phyloP scores from a whole-genome alignment of 1,140 invertebrate species.

The Ceratina japonica region DNA sequence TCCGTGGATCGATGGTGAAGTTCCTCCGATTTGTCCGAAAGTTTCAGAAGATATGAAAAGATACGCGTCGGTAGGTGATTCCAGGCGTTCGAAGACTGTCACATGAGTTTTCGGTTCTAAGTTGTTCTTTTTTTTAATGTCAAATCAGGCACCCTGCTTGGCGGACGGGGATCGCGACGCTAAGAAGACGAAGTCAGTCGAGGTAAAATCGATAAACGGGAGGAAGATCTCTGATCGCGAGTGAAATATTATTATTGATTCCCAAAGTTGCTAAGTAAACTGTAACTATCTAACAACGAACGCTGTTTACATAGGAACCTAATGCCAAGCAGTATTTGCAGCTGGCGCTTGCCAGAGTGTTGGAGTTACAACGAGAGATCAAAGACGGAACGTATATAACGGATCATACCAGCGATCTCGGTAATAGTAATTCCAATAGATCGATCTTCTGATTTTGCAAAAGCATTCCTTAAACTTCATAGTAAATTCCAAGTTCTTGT shows the following conservation, averaged over 20 bases:
- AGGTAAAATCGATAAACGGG: conserved; percentile 12
- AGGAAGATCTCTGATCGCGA: neutral
- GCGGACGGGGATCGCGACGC: conserved; percentile 19
- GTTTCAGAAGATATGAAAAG: conserved; percentile 42
- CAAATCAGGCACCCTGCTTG: conserved; percentile 51
- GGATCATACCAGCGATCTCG: conserved; percentile 69
- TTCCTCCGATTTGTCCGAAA: neutral
- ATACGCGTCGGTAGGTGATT: conserved; percentile 54
- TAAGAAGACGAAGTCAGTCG: conserved; percentile 36
- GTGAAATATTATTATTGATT: neutral
- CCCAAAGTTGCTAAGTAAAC: neutral
- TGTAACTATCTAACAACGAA: neutral
- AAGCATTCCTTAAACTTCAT: neutral
- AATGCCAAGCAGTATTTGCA: conserved; percentile 72
- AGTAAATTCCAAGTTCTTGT: too few species aligned
- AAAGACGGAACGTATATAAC: conserved; percentile 68
- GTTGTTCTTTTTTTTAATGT: neutral
- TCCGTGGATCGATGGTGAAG: neutral
- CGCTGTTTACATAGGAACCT: conserved; percentile 60
- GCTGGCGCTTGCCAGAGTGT: conserved; percentile 68
- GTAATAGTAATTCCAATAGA: conserved; percentile 59
- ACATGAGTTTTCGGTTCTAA: neutral
- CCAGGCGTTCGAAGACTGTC: too few species aligned
- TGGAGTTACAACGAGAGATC: conserved; percentile 73
- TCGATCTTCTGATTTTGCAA: neutral